These are phyloP conservation scores for Steinernema hermaphroditum DNA, from an alignment of 2,888 invertebrate species.

Conservation along the genomic window DNA sequence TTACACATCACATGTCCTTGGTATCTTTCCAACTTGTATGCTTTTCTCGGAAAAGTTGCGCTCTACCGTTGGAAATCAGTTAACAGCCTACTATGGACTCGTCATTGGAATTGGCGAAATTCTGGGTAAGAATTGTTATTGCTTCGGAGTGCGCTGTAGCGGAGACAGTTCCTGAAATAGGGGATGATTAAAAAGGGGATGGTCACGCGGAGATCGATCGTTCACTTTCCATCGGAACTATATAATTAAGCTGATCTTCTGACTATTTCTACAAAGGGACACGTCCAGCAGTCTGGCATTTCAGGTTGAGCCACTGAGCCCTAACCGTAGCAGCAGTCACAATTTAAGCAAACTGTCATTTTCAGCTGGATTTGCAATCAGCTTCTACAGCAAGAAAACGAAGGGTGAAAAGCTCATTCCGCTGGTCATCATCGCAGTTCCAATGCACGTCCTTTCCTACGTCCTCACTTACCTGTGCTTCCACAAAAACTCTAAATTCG, in stretches of 20 bases:
- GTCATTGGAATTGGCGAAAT: slow-evolving; percentile 13
- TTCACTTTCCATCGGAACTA: too few species aligned
- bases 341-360: too few species aligned
- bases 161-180: too few species aligned
- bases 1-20: slow-evolving; percentile 3
- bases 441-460: not conserved
- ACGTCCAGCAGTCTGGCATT: too few species aligned
- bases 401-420: slow-evolving; percentile 4
- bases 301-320: too few species aligned
- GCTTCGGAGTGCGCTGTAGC: too few species aligned
- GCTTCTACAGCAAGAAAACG: not conserved
- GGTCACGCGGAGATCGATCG: too few species aligned
- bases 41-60: not conserved
- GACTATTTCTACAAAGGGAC: too few species aligned
- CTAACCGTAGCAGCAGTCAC: too few species aligned
- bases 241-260: too few species aligned
- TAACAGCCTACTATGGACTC: not conserved
- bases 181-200: too few species aligned
- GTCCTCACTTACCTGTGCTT: not conserved
- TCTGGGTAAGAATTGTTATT: not conserved
- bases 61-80: not conserved
- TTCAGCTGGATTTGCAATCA: slow-evolving; percentile 2
- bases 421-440: not conserved
- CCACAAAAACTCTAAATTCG: slow-evolving; percentile 24
- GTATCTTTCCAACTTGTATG: slow-evolving; percentile 20